These are phyloP conservation scores for Girardia tigrina DNA, from an alignment of 2,888 invertebrate species.

Conservation along the genomic window DNA sequence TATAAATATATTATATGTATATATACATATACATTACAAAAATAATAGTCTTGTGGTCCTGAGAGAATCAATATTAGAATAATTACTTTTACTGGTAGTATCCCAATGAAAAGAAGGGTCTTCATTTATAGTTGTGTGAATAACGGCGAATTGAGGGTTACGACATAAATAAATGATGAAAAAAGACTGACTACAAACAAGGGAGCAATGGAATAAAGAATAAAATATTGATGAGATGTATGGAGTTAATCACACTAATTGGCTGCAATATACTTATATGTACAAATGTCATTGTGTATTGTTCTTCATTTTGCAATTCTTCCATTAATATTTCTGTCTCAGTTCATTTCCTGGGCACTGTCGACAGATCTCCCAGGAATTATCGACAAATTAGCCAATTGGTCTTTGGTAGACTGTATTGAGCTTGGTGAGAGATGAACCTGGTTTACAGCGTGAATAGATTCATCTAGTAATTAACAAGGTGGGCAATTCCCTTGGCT, in stretches of 20 bases:
- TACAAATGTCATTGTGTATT: conserved; percentile 1
- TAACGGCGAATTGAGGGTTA: conserved; percentile 20
- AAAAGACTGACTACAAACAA: conserved; percentile 21
- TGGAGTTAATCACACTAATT: conserved; percentile 20
- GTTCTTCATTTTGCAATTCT: conserved; percentile 15
- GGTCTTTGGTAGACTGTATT: conserved; percentile 9
- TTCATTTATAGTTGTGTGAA: conserved; percentile 17
- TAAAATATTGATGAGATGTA: conserved; percentile 18
- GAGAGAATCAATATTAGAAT: conserved; percentile 14
- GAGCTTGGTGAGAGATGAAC: neutral
- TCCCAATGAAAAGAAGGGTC: conserved; percentile 20
- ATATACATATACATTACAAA: neutral
- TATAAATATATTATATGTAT: too few relatives aligned
- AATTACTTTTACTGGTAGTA: conserved; percentile 9
- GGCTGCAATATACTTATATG: conserved; percentile 23
- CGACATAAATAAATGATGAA: conserved; percentile 15
- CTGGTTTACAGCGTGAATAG: conserved; percentile 16
- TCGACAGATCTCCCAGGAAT: neutral
- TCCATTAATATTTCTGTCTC: conserved; percentile 23
- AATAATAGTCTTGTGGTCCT: conserved; percentile 1
- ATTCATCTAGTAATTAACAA: conserved; percentile 23
- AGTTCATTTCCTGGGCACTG: conserved; percentile 13
- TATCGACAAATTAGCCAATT: conserved; percentile 19
- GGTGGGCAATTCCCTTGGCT: conserved; percentile 23
- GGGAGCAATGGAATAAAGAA: conserved; percentile 5